phyloP scores from a whole-genome alignment of 1,140 invertebrate genomes.

The Sminthurinus signatus region DNA sequence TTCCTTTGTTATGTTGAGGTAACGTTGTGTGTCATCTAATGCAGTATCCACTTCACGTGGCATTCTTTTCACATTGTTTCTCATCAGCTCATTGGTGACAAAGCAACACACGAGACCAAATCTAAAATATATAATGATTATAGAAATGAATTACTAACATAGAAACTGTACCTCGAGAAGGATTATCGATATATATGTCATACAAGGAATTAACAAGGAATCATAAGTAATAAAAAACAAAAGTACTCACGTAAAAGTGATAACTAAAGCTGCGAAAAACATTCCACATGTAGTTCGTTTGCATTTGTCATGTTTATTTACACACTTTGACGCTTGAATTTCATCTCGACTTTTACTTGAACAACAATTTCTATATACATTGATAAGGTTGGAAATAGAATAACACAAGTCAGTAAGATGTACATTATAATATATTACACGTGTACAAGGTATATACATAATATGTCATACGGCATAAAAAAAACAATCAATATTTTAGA shows the following conservation, averaged over 20 bases:
- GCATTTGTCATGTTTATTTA: constrained; percentile 30
- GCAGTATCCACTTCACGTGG: constrained; percentile 31
- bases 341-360: constrained; percentile 18
- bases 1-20: constrained; percentile 26
- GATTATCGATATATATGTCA: background rate
- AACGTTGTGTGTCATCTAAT: constrained; percentile 23
- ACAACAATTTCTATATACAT: constrained; percentile 9
- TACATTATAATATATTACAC: no score
- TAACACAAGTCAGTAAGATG: no score
- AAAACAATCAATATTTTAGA: no score
- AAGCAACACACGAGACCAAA: constrained; percentile 39
- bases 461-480: no score
- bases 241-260: constrained; percentile 34
- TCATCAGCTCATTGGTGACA: constrained; percentile 37
- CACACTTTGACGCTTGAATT: constrained; percentile 21
- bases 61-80: constrained; percentile 17
- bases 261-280: constrained; percentile 30
- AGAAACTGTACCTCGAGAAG: background rate
- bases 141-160: background rate
- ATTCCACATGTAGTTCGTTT: constrained; percentile 28
- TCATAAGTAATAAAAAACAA: background rate
- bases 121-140: constrained; percentile 14
- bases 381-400: no score
- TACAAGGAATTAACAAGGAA: background rate
- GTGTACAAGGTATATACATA: no score